These are phyloP conservation scores for Cyanoramphus novaezelandiae DNA, from an alignment of 2,113 vertebrate genomes.

Conservation along the genomic window DNA sequence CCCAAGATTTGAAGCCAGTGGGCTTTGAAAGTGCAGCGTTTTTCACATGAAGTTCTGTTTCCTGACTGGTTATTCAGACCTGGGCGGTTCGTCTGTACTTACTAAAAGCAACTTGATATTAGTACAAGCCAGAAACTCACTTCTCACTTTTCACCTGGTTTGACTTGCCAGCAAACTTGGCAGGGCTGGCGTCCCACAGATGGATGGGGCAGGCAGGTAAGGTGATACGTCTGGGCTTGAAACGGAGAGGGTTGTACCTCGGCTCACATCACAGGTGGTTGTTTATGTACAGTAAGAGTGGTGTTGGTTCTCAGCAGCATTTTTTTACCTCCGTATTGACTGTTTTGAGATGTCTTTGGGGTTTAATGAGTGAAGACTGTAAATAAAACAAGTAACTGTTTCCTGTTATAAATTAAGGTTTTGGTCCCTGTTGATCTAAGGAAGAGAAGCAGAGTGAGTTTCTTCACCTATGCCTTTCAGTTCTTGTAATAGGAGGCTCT, in stretches of 20 bases:
- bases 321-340: not conserved
- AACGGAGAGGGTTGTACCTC: not conserved
- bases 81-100: not conserved
- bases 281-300: not conserved
- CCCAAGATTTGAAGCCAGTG: not conserved
- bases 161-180: not conserved
- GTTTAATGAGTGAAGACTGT: not conserved
- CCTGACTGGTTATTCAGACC: not conserved
- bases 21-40: not conserved
- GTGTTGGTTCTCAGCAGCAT: not conserved
- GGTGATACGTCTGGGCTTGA: not conserved
- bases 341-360: not conserved
- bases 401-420: not conserved
- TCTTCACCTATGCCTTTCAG: not conserved
- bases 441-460: not conserved
- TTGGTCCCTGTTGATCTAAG: not conserved
- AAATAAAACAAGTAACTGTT: not conserved
- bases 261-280: not conserved
- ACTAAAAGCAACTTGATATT: not conserved
- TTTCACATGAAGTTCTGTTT: not conserved
- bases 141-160: not conserved
- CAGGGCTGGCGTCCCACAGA: fast-evolving
- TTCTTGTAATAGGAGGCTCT: not conserved
- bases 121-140: not conserved
- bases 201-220: not conserved